Conservation (phyloP, 2,113 vertebrate species). For the Elephas maximus region DNA sequence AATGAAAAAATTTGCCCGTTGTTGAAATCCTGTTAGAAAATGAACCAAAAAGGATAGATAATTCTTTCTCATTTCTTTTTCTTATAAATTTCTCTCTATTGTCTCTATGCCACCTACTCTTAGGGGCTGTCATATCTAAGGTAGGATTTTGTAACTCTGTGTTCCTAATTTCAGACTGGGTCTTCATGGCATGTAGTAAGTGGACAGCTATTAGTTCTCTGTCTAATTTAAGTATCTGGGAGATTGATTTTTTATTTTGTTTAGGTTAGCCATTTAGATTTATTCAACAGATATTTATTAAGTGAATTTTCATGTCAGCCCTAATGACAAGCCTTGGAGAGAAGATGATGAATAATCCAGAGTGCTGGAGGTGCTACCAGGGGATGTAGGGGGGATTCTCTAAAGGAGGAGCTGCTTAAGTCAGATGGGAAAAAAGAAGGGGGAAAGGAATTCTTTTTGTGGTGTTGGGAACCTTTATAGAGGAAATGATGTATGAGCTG, state of each 20-base stretch:
- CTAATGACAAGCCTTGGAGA: background rate
- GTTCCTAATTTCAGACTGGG: background rate
- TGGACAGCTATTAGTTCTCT: background rate
- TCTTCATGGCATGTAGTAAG: background rate
- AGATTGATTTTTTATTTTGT: background rate
- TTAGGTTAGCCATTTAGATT: background rate
- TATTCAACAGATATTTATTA: constrained; percentile 53
- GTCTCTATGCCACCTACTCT: background rate
- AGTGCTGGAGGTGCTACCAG: background rate
- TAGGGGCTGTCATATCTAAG: background rate
- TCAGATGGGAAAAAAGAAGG: background rate
- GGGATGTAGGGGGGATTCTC: background rate
- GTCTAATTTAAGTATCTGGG: background rate
- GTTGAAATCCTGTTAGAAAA: constrained; percentile 51
- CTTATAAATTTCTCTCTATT: constrained; percentile 5
- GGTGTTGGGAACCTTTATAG: background rate
- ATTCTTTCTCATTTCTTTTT: constrained; percentile 1
- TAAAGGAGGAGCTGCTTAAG: background rate
- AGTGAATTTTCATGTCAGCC: constrained; percentile 1
- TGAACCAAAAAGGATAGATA: background rate
- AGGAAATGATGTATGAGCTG: background rate
- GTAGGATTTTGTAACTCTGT: background rate
- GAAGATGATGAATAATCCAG: constrained; percentile 27
- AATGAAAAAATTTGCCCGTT: constrained; percentile 13
- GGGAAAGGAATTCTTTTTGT: background rate